A percentile compares a stretch with the other conserved stretches of the same genome.
Evolutionary conservation across 2,797 vertebrate species (phyloP).

Genomic region (Clangula hyemalis): DNA sequence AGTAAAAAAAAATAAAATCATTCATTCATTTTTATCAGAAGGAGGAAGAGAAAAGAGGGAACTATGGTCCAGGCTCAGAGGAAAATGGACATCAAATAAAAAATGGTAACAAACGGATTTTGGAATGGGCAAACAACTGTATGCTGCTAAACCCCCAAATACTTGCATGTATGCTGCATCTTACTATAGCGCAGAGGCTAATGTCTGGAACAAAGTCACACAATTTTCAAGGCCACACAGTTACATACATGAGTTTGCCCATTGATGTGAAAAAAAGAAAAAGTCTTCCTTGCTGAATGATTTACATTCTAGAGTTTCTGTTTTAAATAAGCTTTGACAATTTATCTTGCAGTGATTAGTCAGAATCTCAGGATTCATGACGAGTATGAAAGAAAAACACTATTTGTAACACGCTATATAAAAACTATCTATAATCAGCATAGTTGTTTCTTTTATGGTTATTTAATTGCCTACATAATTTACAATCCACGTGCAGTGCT

Average conservation of each 20-base stretch:
- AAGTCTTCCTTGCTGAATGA: not conserved
- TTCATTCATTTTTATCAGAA: slow-evolving; percentile 1
- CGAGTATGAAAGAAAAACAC: not conserved
- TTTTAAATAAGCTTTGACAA: slow-evolving; percentile 15
- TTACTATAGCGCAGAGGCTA: not conserved
- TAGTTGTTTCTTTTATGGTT: not conserved
- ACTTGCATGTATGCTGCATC: not conserved
- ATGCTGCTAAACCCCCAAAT: not conserved
- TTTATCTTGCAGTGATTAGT: not conserved
- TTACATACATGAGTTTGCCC: not conserved
- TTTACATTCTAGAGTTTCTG: not conserved
- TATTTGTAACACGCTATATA: not conserved
- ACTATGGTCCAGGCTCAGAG: not conserved
- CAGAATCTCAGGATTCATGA: not conserved
- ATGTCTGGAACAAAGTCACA: not conserved
- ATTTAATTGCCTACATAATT: slow-evolving; percentile 7
- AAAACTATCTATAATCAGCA: not conserved
- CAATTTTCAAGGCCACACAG: slow-evolving; percentile 10
- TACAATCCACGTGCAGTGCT: not conserved
- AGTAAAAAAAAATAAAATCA: not conserved
- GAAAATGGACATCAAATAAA: not conserved
- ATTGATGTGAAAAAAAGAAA: not conserved
- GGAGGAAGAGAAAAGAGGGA: not conserved
- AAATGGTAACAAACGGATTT: not conserved
- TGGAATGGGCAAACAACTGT: not conserved